Evolutionary conservation across 2,888 invertebrate species (phyloP), one percentile per base, ranked within the genome.

Genomic region (Cistogaster globosa): DNA sequence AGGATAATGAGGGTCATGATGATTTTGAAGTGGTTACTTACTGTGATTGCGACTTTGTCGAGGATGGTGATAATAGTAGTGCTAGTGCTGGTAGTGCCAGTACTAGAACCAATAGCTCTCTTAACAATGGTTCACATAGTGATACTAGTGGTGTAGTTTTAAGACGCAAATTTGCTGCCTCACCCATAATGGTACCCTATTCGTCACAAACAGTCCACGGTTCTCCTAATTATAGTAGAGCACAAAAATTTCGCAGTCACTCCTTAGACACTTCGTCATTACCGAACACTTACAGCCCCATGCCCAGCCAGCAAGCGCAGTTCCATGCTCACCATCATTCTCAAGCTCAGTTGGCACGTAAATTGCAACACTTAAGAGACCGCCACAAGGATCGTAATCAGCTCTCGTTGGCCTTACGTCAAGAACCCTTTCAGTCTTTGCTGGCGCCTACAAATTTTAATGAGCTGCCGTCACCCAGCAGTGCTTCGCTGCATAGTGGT

Each of bases 381-480:
- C 89, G 89, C 67, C 77, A 86, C 78, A 90, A 89, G 88, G 90
- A 90, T 62, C 90, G 91, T 45, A 90, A 89, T n/a, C 90, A 91
- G 57, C 88, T 92, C n/a, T 91, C 91, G 80, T 87, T 92, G 83
- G 89, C 91, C 6, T 86, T 92, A 88, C 90, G 91, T 16, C 92
- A 93, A 86, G 93, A 93, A 75, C 91, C 92, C 62, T 93, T 92
- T 88, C 92, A 92, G 86, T 90, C 91, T 67, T 87, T 92, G 85
- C 87, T 92, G 79, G 88, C 91, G 68, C 90, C 92, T 60, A 88
- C 91, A 81, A 90, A 92, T 83, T 92, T 92, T 75, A 90, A 91
- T 79, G 93, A 93, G 84, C 87, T 92, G 84, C 93, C 92, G 18
- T 93, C 93, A 57, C 92, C 92, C 51, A 92, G 92, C 87, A 93